Base-by-base conservation (phyloP, 2,113 vertebrate species). In the Megaceryle maxima region DNA sequence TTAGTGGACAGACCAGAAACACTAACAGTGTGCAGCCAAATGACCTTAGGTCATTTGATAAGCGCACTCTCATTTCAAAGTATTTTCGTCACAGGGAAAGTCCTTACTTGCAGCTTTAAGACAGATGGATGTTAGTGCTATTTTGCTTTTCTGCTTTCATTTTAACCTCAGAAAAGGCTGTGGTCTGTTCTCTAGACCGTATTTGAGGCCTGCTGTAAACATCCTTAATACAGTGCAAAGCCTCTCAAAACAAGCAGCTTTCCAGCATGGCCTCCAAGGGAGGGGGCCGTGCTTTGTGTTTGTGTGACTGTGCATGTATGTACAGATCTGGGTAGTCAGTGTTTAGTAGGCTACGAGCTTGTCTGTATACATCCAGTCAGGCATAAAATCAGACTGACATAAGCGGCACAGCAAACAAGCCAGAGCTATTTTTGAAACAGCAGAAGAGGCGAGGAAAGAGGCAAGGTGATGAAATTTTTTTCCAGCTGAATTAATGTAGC, bases 371-470 rank as follows among this genome's bases (percentile, higher is more conserved):
- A 77, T 62, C 62, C 69, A 83, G 43, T 74, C 89, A 87, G 95
- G 96, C 88, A 88, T 63, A 53, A 96, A 95, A 96, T 97, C 91
- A 69, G 11, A 35, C 79, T 97, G 94, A 96, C 97, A 94, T 26
- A 68, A 92, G 92, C 74, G 11, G 68, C 18, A 24, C 92, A 89
- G 88, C 92, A 94, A 93, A 94, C 91, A 59, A 92, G 85, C 55
- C 80, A 72, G 63, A 94, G 81, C 89, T 97, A 84, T 93, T 97
- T 97, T 94, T 92, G 92, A 94, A 95, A 86, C 81, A 5, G 84
- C 78, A 79, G 72, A 89, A 90, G 92, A 88, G 87, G 84, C 25
- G 11, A 91, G 90, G 92, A 60, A 92, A 70, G 88, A 90, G 77
- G 46, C 83, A 80, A 95, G 87, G 93, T 93, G 93, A 83, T 92